Evolutionary conservation across 2,797 vertebrate species (phyloP).

Genomic region (Malacoraja senta): DNA sequence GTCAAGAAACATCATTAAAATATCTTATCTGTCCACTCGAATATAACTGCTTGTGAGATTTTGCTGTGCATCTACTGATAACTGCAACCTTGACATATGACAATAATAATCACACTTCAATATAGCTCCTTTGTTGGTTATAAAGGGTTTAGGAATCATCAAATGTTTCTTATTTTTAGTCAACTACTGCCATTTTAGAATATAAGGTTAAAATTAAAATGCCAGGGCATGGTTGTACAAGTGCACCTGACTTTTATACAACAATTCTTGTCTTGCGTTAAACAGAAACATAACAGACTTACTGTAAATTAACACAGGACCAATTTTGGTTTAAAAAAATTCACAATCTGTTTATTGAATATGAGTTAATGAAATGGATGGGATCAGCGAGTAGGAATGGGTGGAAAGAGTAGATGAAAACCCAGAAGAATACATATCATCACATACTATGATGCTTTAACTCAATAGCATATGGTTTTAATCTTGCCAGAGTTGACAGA

Average conservation of each 20-base stretch:
- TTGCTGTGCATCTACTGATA: neutral
- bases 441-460: too few relatives aligned
- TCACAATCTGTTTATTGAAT: neutral
- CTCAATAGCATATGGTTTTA: too few relatives aligned
- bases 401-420: too few relatives aligned
- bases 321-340: neutral
- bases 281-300: neutral
- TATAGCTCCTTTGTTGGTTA: neutral
- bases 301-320: neutral
- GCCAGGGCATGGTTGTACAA: neutral
- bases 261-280: neutral
- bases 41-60: neutral
- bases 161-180: neutral
- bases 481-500: too few relatives aligned
- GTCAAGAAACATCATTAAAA: neutral
- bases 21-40: neutral
- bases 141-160: neutral
- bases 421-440: too few relatives aligned
- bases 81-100: neutral
- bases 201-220: neutral
- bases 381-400: too few relatives aligned
- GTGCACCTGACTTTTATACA: neutral
- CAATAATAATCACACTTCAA: neutral
- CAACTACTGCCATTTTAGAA: neutral
- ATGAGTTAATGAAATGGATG: too few relatives aligned